Evolutionary conservation across 2,888 invertebrate species (phyloP), one percentile per base, ranked within the genome.

Genomic region (Mythimna loreyi): DNA sequence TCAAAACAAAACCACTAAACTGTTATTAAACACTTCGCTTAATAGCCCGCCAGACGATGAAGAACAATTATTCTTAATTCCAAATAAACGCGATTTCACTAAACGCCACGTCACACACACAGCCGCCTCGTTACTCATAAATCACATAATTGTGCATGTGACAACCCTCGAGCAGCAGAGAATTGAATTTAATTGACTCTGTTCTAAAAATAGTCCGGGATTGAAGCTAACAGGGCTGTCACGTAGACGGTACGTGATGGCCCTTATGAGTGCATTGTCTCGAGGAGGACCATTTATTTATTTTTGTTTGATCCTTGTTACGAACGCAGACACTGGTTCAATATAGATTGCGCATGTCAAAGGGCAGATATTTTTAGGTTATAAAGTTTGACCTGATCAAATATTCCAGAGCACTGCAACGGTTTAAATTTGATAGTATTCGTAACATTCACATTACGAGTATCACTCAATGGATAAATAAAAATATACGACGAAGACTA

Each of bases 181-280:
- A 94, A 95, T 95, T 95, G 93, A 90, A 91, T 92, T 93, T 95
- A 94, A 94, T 95, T 94, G 93, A 92, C 85, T 85, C 72, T 65
- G 82, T 73, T 87, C 93, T 94, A 94, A 92, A 94, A 93, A 94
- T 94, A 94, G 89, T 73, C 80, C 63, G 61, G 72, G 76, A 82
- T 74, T 76, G 78, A 71, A 72, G 64, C 79, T 67, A 76, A 72
- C 60, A 83, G 82, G 82, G 82, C 72, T 81, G 72, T 55, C 83
- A 82, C 67, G 75, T 62, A 73, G 57, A 70, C 23, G n/a, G 68
- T 63, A 71, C 75, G 72, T 81, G 83, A 78, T 78, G 62, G 66
- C 73, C 83, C 83, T 83, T 83, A 75, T 36, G 67, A 81, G 79
- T 70, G 80, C 67, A 79, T 72, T 78, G 71, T 78, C 72, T 75